Base-by-base conservation (phyloP, 2,113 vertebrate species). In the Haemorhous mexicanus region DNA sequence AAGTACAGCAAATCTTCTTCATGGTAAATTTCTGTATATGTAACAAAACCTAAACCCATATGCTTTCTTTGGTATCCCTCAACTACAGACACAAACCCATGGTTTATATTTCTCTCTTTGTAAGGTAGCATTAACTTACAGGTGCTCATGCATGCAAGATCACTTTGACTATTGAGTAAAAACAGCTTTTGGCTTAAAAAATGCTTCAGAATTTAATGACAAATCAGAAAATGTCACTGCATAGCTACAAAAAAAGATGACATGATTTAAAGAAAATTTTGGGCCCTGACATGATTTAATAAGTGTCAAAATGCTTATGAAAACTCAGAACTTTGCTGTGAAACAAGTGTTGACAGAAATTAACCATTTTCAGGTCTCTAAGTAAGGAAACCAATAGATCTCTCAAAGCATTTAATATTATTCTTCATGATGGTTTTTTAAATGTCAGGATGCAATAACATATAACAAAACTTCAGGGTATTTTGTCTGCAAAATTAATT, bases 401-500 rank as follows among this genome's bases (percentile, higher is more conserved):
- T 80, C 74, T 82, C 87, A 93, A 90, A 97, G 68, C 52, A 90
- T 97, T 97, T 97, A 94, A 73, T 95, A 90, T 43, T 91, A 61
- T 79, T 96, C 77, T 97, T 97, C 9, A 2, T 94, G 82, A 87
- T 77, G 59, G 4, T 66, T 96, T 97, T 95, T 94, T 82, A 94
- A 96, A 94, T 95, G 91, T 90, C 85, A 87, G 93, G 92, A 72
- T 64, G 18, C 93, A 95, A 56, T 94, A 97, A 90, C 61, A 70
- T 83, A 83, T 90, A 91, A 94, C 80, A 97, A 97, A 97, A 98
- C 88, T 97, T 96, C 52, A 80, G 53, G 91, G 47, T 95, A 94
- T 94, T 98, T 97, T 97, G 85, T 94, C 95, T 97, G 86, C 93
- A 97, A 95, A 97, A 96, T 96, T 96, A 97, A 95, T 97, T 96